Percentiles rank a stretch among this genome's conserved stretches.
Evolutionary conservation across 2,113 vertebrate species (phyloP).

Genomic region (Gracilinanus agilis): DNA sequence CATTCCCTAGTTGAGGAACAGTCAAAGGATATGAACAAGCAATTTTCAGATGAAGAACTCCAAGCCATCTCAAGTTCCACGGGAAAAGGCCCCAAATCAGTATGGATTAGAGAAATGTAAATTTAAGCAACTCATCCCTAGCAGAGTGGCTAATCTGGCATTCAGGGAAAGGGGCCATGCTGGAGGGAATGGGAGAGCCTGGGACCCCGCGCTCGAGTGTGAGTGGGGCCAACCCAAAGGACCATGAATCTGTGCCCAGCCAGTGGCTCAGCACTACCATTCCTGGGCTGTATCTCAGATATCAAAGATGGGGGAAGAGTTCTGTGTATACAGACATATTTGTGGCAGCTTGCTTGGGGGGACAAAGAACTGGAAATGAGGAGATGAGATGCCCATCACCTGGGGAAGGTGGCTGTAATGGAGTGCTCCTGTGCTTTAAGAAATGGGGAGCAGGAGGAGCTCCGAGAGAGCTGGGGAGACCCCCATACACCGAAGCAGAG

Average conservation of each 20-base stretch:
- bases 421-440: not conserved
- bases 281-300: not conserved
- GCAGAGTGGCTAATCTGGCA: not conserved
- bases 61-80: not conserved
- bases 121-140: not conserved
- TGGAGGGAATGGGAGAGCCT: not conserved
- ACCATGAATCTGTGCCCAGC: not conserved
- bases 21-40: not conserved
- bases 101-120: not conserved
- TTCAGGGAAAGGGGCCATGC: not conserved
- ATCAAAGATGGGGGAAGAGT: not conserved
- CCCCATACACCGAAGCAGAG: not conserved
- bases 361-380: not conserved
- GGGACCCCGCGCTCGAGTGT: not conserved
- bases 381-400: not conserved
- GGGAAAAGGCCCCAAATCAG: not conserved
- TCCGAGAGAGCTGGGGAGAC: not conserved
- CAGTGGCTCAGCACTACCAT: not conserved
- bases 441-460: not conserved
- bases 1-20: not conserved
- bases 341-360: not conserved
- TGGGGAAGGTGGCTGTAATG: not conserved
- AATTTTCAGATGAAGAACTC: not conserved
- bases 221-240: not conserved
- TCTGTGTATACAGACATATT: not conserved